phyloP scores from a whole-genome alignment of 2,113 vertebrate species.

The Suncus etruscus region DNA sequence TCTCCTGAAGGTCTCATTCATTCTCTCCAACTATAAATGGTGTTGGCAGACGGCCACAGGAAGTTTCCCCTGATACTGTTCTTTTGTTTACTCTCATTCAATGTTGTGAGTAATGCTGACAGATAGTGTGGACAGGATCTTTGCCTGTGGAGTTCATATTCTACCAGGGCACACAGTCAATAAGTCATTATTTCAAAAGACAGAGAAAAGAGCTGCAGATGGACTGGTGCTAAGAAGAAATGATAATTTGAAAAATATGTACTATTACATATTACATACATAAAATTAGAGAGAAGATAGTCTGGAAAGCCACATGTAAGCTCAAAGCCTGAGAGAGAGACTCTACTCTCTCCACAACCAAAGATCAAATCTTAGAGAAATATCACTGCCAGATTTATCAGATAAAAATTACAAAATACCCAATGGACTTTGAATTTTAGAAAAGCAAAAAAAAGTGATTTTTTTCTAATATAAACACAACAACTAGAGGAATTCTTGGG shows the following conservation, averaged over 20 bases:
- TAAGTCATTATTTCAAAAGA: background rate
- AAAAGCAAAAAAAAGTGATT: background rate
- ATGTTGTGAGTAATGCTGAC: background rate
- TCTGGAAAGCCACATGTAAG: too few relatives aligned
- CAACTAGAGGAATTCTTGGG: background rate
- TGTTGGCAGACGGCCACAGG: background rate
- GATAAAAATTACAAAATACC: background rate
- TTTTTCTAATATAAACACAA: background rate
- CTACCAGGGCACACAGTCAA: background rate
- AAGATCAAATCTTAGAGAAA: background rate
- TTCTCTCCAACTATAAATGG: background rate
- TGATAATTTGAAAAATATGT: too few relatives aligned
- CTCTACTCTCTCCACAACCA: background rate
- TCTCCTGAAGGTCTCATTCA: background rate
- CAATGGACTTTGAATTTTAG: background rate
- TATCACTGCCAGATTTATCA: background rate
- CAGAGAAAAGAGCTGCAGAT: background rate
- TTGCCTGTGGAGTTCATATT: background rate
- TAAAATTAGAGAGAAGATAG: too few relatives aligned
- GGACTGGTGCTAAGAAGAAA: background rate
- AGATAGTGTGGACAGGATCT: background rate
- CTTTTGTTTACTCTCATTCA: background rate
- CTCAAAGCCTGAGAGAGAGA: conserved; percentile 5
- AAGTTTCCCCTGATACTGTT: background rate
- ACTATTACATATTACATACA: too few relatives aligned